Percentiles rank a stretch among this genome's conserved stretches.
phyloP scores from a whole-genome alignment of 1,140 invertebrate species.

The Microplitis mediator region DNA sequence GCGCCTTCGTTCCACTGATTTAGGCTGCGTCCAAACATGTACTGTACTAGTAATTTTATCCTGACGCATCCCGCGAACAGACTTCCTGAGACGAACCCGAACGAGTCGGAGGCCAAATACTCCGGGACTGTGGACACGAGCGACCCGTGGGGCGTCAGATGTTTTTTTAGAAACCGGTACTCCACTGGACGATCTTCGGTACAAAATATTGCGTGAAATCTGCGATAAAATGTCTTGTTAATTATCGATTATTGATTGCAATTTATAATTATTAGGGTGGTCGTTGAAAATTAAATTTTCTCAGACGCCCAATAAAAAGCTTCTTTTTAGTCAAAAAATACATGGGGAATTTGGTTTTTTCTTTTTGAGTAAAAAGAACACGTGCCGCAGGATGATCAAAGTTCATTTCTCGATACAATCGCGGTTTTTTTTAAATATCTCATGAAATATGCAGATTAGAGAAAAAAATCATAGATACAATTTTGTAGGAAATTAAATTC shows the following conservation, averaged over 20 bases:
- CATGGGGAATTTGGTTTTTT: too few species aligned
- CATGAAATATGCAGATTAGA: too few species aligned
- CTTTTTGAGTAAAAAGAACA: too few species aligned
- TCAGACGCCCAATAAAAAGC: too few species aligned
- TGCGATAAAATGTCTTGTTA: conserved; percentile 38
- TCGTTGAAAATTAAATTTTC: too few species aligned
- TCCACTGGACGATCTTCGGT: conserved; percentile 57
- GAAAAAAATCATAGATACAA: too few species aligned
- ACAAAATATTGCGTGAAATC: conserved; percentile 67
- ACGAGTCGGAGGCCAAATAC: conserved; percentile 63
- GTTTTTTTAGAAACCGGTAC: conserved; percentile 56
- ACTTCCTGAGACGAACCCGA: conserved; percentile 62
- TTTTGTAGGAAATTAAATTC: too few species aligned
- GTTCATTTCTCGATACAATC: too few species aligned
- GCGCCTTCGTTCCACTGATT: conserved; percentile 58
- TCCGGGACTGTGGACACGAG: conserved; percentile 62
- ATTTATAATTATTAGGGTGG: too few species aligned
- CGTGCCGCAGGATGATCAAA: too few species aligned
- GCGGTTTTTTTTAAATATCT: too few species aligned
- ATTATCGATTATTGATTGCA: conserved; percentile 1
- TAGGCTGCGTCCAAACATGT: conserved; percentile 52
- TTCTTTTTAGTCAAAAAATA: too few species aligned
- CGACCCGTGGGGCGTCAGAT: conserved; percentile 58
- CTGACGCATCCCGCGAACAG: conserved; percentile 61
- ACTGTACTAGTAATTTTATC: conserved; percentile 56